phyloP scores from a whole-genome alignment of 2,888 invertebrate genomes.

The Branchipolynoe longqiensis region DNA sequence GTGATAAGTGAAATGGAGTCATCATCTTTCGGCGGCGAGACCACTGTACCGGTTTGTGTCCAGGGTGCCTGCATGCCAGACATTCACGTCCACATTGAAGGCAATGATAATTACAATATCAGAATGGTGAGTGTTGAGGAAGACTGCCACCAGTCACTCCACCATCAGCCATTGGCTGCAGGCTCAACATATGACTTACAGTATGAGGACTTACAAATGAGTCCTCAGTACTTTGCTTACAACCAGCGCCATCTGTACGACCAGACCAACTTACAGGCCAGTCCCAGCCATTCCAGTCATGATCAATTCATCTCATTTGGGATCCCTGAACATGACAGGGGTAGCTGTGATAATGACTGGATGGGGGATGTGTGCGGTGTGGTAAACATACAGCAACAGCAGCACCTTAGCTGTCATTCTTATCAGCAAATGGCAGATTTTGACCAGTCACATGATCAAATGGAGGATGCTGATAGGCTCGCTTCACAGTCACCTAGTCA shows the following conservation, averaged over 20 bases:
- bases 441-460: background rate
- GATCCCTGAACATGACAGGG: background rate
- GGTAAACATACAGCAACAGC: too few relatives aligned
- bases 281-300: background rate
- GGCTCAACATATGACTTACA: too few relatives aligned
- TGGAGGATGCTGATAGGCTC: background rate
- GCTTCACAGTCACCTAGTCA: too few relatives aligned
- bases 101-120: constrained; percentile 6
- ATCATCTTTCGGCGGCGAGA: background rate
- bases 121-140: constrained; percentile 10
- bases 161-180: too few relatives aligned
- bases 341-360: background rate
- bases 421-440: too few relatives aligned
- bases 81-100: constrained; percentile 47
- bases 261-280: too few relatives aligned
- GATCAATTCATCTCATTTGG: too few relatives aligned
- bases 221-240: too few relatives aligned
- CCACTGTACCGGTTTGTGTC: background rate
- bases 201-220: too few relatives aligned
- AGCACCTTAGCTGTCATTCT: too few relatives aligned
- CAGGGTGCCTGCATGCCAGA: background rate
- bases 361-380: too few relatives aligned
- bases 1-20: background rate
- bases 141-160: background rate
- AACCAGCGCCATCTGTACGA: too few relatives aligned